A percentile compares a stretch with the other conserved stretches of the same genome.
Conservation (phyloP, 2,797 vertebrate species). For the Hafferia zeledoni region DNA sequence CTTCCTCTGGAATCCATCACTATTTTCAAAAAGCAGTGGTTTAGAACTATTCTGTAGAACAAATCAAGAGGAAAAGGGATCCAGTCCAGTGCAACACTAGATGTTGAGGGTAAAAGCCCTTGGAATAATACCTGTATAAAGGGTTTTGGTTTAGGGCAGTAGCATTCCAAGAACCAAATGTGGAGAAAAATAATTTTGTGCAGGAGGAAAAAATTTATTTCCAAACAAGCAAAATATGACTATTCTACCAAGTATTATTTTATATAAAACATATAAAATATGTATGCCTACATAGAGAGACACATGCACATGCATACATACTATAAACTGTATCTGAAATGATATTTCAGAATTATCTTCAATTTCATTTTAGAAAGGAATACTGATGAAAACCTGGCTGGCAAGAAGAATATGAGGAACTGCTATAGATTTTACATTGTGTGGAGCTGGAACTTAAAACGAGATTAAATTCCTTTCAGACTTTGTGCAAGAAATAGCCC, state of each 20-base stretch:
- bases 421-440: neutral
- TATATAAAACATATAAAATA: neutral
- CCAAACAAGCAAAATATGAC: neutral
- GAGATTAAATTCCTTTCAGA: neutral
- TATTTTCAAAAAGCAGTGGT: neutral
- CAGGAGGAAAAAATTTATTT: neutral
- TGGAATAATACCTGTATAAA: neutral
- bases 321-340: neutral
- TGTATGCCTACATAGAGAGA: neutral
- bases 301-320: fast-evolving
- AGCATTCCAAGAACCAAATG: neutral
- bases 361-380: neutral
- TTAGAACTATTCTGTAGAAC: neutral
- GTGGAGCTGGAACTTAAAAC: neutral
- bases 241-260: neutral
- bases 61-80: neutral
- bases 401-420: neutral
- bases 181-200: neutral
- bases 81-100: neutral
- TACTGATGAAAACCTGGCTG: neutral
- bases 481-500: neutral
- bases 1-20: neutral
- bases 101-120: neutral
- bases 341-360: neutral
- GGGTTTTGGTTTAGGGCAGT: neutral